Evolutionary conservation across 1,140 invertebrate genomes (phyloP).

Genomic region (Radopholus similis): DNA sequence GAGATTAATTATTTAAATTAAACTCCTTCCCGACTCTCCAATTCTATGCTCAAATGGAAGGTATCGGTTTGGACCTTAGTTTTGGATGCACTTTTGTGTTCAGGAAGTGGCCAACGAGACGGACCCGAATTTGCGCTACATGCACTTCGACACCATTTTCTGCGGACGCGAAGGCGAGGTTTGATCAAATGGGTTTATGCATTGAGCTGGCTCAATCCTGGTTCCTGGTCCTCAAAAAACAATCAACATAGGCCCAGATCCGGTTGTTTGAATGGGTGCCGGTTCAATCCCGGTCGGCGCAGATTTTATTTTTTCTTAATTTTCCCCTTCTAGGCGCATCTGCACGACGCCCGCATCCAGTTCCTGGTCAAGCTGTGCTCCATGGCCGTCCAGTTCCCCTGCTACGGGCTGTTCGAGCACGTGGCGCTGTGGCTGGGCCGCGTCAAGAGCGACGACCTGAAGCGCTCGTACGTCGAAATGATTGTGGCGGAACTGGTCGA

Average conservation of each 20-base stretch:
- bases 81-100: neutral
- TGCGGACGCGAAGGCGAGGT: slow-evolving; percentile 14
- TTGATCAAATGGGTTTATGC: no score
- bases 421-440: slow-evolving; percentile 8
- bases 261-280: no score
- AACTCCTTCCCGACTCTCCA: neutral
- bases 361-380: slow-evolving; percentile 15
- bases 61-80: neutral
- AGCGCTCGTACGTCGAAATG: slow-evolving; percentile 5
- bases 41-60: neutral
- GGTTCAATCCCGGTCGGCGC: no score
- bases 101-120: slow-evolving; percentile 2
- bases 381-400: slow-evolving; percentile 5
- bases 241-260: no score
- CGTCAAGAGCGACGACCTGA: slow-evolving; percentile 11
- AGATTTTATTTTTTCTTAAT: neutral
- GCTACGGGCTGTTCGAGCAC: slow-evolving; percentile 8
- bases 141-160: slow-evolving; percentile 21
- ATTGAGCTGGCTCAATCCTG: neutral
- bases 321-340: neutral
- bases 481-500: slow-evolving; percentile 17
- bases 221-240: neutral
- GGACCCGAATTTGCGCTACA: slow-evolving; percentile 11
- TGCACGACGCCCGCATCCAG: slow-evolving; percentile 13
- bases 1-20: neutral